A percentile compares a stretch with the other conserved stretches of the same genome.
Conservation (phyloP, 2,888 invertebrate genomes). For the Meteorus cinctellus region DNA sequence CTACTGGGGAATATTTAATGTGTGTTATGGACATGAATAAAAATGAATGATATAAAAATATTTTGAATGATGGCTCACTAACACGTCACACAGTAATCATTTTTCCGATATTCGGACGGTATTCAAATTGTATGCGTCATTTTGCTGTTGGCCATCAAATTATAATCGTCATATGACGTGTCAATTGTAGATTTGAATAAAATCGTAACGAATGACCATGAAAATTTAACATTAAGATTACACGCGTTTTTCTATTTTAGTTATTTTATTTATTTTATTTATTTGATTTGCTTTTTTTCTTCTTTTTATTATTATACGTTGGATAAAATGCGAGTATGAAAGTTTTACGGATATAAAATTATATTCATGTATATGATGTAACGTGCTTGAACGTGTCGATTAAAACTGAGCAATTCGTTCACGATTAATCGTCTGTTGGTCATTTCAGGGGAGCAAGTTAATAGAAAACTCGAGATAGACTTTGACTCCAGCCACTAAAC, state of each 20-base stretch:
- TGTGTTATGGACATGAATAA: not conserved
- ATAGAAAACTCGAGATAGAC: constrained; percentile 44
- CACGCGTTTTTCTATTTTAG: not conserved
- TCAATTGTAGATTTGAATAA: not conserved
- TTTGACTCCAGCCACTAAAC: constrained; percentile 32
- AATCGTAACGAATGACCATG: not conserved
- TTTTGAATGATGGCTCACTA: constrained; percentile 28
- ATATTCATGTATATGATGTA: not conserved
- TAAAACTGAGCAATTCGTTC: constrained; percentile 29
- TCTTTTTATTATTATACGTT: not conserved
- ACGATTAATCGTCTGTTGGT: constrained; percentile 35
- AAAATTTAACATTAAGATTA: constrained; percentile 5
- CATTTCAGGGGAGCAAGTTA: constrained; percentile 31
- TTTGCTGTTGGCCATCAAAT: constrained; percentile 31
- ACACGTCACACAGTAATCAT: constrained; percentile 42
- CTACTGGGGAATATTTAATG: not conserved
- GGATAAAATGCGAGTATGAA: not conserved
- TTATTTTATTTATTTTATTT: too few relatives aligned
- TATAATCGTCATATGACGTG: constrained; percentile 4
- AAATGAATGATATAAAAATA: constrained; percentile 30
- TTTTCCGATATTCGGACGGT: constrained; percentile 31
- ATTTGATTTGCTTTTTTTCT: not conserved
- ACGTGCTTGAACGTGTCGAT: constrained; percentile 14
- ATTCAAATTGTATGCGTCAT: constrained; percentile 32
- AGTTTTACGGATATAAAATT: not conserved